Evolutionary conservation across 2,113 vertebrate genomes (phyloP).

Genomic region (Xiphophorus maculatus): DNA sequence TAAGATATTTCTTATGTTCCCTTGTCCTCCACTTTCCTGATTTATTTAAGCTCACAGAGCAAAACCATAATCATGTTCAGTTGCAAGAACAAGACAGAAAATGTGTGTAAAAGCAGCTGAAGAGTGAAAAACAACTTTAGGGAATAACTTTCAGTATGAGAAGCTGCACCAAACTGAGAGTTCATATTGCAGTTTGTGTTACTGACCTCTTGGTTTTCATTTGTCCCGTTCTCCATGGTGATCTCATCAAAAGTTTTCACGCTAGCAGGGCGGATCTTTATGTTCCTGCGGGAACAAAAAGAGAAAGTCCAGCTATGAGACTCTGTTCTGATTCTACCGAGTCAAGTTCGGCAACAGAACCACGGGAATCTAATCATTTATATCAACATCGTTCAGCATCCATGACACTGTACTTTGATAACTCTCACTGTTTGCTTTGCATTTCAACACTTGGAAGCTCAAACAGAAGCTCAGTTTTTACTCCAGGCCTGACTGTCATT

Average conservation of each 20-base stretch:
- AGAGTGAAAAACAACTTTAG: not conserved
- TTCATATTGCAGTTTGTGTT: not conserved
- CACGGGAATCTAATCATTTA: slow-evolving; percentile 59
- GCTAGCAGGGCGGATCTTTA: slow-evolving; percentile 86
- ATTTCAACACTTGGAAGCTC: slow-evolving; percentile 58
- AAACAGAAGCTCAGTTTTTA: slow-evolving; percentile 58
- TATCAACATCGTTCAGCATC: slow-evolving; percentile 43
- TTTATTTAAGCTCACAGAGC: too few species aligned
- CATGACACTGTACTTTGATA: slow-evolving; percentile 59
- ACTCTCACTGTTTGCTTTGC: slow-evolving; percentile 56
- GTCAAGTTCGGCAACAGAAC: slow-evolving; percentile 47
- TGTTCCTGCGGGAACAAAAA: slow-evolving; percentile 69
- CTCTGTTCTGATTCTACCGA: slow-evolving; percentile 7
- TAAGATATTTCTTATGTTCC: not conserved
- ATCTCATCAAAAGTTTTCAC: slow-evolving; percentile 92
- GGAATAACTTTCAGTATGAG: not conserved
- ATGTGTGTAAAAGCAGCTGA: not conserved
- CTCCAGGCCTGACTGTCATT: slow-evolving; percentile 67
- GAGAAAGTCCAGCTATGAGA: slow-evolving; percentile 47
- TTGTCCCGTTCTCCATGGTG: slow-evolving; percentile 80
- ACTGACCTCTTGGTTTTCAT: slow-evolving; percentile 82
- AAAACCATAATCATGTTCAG: too few species aligned
- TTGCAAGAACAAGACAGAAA: not conserved
- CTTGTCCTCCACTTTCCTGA: not conserved
- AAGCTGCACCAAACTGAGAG: not conserved